Base-by-base conservation (phyloP, 2,888 invertebrate genomes). In the Pemphredon lugubris region DNA sequence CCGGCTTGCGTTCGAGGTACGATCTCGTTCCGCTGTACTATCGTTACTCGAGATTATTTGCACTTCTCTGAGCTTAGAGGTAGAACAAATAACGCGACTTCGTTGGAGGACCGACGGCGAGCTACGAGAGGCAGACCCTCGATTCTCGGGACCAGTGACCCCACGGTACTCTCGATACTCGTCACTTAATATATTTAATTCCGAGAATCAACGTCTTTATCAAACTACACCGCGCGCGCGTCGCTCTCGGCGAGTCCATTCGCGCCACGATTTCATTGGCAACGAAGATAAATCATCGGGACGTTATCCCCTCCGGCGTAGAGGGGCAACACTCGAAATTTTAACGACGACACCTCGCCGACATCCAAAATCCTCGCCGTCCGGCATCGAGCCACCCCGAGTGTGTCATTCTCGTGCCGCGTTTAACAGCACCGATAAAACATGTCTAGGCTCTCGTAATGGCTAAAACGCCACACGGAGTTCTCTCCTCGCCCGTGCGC, bases 351-450 rank as follows among this genome's bases (percentile, higher is more conserved):
- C 77, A 73, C 68, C 65, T 58, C 63, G 23, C 51, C 70, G 67
- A 47, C 45, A 39, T 58, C 74, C 54, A 48, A 69, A 76, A 68
- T 68, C 50, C 42, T 40, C 55, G 61, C n/a, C 63, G 71, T 50
- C 61, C 69, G 60, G 60, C 59, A 72, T 67, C 61, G 74, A 73
- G 69, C 59, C 44, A 23, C 48, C 48, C 54, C 77, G 63, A 40
- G 57, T 72, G 57, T 72, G 79, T 69, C 79, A 79, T 71, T 79
- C 79, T 79, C 67, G 75, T 77, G 74, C 72, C 63, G 58, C 73
- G 59, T 77, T 82, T 79, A 79, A 82, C 75, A 76, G 71, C 80
- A 71, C 68, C 83, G 81, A 85, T 85, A 86, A 86, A 86, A 83
- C 82, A 84, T 74, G 75, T 76, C 80, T 53, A 58, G 42, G 40